Evolutionary conservation across 2,797 vertebrate genomes (phyloP).

Genomic region (Lacerta viridis): DNA sequence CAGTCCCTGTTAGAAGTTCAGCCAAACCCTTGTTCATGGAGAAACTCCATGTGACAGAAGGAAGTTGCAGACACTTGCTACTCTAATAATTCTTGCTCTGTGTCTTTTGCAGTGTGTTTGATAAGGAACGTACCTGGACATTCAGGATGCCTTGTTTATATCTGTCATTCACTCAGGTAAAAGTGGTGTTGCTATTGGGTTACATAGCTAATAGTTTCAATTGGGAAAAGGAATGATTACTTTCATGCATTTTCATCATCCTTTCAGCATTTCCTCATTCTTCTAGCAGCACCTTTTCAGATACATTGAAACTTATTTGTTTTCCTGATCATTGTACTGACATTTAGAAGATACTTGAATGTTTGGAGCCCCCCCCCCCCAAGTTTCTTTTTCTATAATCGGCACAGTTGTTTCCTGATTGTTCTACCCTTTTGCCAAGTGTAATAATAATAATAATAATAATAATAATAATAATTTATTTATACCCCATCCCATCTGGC

Average conservation of each 20-base stretch:
- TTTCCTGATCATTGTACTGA: neutral
- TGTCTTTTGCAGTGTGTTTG: neutral
- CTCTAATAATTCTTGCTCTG: neutral
- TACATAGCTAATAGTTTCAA: neutral
- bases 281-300: neutral
- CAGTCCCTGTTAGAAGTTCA: neutral
- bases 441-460: too few species aligned
- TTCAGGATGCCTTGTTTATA: neutral
- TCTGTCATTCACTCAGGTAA: neutral
- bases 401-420: too few species aligned
- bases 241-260: neutral
- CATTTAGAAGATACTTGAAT: neutral
- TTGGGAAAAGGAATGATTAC: neutral
- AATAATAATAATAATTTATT: too few species aligned
- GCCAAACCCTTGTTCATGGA: slow-evolving; percentile 31
- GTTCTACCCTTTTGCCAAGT: neutral
- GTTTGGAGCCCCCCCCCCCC: neutral
- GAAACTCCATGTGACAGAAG: neutral
- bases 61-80: neutral
- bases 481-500: too few species aligned
- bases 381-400: neutral
- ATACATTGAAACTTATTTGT: neutral
- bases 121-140: neutral
- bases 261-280: neutral
- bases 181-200: neutral